phyloP scores from a whole-genome alignment of 2,113 vertebrate species.

The Silurus asotus region DNA sequence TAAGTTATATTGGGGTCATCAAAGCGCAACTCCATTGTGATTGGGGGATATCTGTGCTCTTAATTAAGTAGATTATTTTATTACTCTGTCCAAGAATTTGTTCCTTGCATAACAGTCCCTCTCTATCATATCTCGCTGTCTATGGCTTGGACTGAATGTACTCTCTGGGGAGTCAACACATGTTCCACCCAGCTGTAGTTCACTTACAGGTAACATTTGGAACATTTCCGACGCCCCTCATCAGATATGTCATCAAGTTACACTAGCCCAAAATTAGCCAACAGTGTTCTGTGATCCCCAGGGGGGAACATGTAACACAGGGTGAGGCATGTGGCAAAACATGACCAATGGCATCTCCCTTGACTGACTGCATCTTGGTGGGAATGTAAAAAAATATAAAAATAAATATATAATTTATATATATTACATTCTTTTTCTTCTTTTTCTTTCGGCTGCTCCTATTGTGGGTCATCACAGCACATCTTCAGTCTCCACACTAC shows the following conservation, averaged over 20 bases:
- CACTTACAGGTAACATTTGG: conserved; percentile 36
- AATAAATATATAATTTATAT: too few species aligned
- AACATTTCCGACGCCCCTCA: neutral
- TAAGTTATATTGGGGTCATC: too few species aligned
- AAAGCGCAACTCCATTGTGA: too few species aligned
- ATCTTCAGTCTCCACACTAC: too few species aligned
- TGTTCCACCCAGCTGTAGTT: conserved; percentile 24
- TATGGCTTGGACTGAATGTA: neutral
- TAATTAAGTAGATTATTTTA: too few species aligned
- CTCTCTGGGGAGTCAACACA: neutral
- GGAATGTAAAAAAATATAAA: neutral
- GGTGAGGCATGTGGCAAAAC: conserved; percentile 7
- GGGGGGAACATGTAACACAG: conserved; percentile 31
- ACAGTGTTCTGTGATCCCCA: conserved; percentile 30
- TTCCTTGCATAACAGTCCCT: neutral
- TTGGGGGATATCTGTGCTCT: too few species aligned
- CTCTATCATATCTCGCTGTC: neutral
- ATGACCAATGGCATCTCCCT: conserved; percentile 22
- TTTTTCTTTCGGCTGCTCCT: too few species aligned
- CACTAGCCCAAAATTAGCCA: conserved; percentile 44
- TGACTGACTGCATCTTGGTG: neutral
- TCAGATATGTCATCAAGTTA: conserved; percentile 37
- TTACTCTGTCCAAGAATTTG: neutral
- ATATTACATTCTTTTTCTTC: too few species aligned
- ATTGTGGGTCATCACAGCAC: too few species aligned